These are phyloP conservation scores for Zygaena filipendulae DNA, from an alignment of 2,888 invertebrate species.

Conservation along the genomic window DNA sequence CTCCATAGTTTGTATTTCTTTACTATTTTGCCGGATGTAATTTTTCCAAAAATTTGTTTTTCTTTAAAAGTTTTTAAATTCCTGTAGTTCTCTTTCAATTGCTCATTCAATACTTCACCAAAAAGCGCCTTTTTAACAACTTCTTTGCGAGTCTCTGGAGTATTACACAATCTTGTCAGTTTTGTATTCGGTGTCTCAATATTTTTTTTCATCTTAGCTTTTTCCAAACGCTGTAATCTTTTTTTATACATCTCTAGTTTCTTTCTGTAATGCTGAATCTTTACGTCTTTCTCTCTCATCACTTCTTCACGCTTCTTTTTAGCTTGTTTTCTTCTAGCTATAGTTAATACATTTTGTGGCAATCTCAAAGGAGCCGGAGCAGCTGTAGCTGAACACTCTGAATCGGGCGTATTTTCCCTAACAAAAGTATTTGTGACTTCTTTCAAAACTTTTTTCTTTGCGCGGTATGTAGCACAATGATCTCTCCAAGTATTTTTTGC, in stretches of 20 bases:
- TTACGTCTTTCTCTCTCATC: slow-evolving; percentile 3
- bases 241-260: too few relatives aligned
- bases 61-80: too few relatives aligned
- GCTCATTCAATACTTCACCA: too few relatives aligned
- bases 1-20: too few relatives aligned
- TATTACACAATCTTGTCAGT: too few relatives aligned
- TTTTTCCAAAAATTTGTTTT: too few relatives aligned
- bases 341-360: too few relatives aligned
- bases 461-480: slow-evolving; percentile 12
- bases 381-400: slow-evolving; percentile 6
- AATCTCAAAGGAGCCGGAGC: too few relatives aligned
- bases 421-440: slow-evolving; percentile 13
- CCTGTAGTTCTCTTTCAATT: too few relatives aligned
- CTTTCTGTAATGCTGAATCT: slow-evolving; percentile 5
- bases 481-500: slow-evolving; percentile 11
- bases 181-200: slow-evolving; percentile 17
- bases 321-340: slow-evolving; percentile 5
- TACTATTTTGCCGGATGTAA: too few relatives aligned
- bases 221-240: slow-evolving; percentile 15
- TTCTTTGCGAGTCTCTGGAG: too few relatives aligned
- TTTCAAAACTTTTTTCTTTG: slow-evolving; percentile 16
- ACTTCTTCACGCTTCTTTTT: slow-evolving; percentile 6
- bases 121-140: too few relatives aligned
- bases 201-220: slow-evolving; percentile 11
- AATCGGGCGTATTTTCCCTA: slow-evolving; percentile 12